Percentiles rank a stretch among this genome's conserved stretches.
Conservation (phyloP, 2,113 vertebrate species). For the Neodontobutis hainanensis region DNA sequence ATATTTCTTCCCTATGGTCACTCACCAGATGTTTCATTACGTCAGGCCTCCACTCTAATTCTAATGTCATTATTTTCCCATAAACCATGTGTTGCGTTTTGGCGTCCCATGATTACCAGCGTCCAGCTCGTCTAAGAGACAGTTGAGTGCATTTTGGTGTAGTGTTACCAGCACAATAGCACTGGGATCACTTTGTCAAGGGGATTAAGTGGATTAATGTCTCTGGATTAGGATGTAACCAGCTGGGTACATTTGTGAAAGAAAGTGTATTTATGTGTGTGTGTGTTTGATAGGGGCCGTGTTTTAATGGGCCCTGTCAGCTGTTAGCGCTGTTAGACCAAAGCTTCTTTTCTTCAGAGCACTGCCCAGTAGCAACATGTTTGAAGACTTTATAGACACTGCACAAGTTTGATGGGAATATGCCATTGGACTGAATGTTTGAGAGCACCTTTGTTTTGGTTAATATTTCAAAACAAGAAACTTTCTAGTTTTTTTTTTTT, state of each 20-base stretch:
- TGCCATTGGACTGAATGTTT: not conserved
- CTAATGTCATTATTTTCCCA: conserved; percentile 47
- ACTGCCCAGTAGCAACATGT: conserved; percentile 14
- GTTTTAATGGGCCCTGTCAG: conserved; percentile 65
- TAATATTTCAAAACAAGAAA: no score
- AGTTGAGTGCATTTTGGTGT: conserved; percentile 70
- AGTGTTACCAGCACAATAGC: conserved; percentile 73
- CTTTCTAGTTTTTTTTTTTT: no score
- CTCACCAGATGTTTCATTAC: conserved; percentile 46
- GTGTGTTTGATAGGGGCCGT: conserved; percentile 28
- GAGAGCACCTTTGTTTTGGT: not conserved
- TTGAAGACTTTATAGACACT: conserved; percentile 4
- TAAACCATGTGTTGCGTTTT: conserved; percentile 10
- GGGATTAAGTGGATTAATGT: conserved; percentile 77
- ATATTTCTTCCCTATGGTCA: conserved; percentile 12
- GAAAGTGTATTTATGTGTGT: conserved; percentile 39
- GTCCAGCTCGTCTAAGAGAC: conserved; percentile 59
- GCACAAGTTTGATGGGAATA: not conserved
- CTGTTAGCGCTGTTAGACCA: conserved; percentile 54
- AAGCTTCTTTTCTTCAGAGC: conserved; percentile 42
- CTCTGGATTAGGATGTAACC: conserved; percentile 76
- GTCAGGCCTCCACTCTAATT: conserved; percentile 24
- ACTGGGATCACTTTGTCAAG: conserved; percentile 72
- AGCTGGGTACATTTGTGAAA: conserved; percentile 75
- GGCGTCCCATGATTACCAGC: conserved; percentile 35